Base-by-base conservation (phyloP, 2,797 vertebrate species). In the Rhincodon typus region DNA sequence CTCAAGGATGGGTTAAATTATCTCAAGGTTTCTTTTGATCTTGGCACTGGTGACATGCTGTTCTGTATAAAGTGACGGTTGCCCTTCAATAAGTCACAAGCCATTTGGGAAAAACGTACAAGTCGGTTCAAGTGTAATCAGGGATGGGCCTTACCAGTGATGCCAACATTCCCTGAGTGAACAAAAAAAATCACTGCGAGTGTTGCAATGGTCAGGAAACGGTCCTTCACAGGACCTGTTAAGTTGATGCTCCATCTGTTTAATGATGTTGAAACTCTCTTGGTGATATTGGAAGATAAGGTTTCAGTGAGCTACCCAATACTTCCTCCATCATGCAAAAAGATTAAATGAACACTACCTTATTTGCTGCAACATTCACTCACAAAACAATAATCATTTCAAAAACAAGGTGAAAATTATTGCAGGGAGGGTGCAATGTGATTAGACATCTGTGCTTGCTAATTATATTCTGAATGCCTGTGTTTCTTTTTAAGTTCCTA, bases 401-500 rank as follows among this genome's bases (percentile, higher is more conserved):
- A 82, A 82, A 42, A 38, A 27, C 8, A 13, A 53, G 23, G 46
- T 30, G n/a, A 42, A 42, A 84, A 21, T 3, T 19, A 84, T 84
- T 5, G 2, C 6, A 42, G 13, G 1, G 30, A 34, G 27, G 12
- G 53, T 62, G 25, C 0, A 30, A 57, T 90, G 53, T 17, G 34
- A 38, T 93, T 3, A 17, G 19, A 6, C 5, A n/a, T 8, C 19
- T 21, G n/a, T 19, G 7, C 5, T 84, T 1, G 42, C 42, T 84
- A 21, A 67, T 12, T 38, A 2, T 25, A 67, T 93, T 91, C 5
- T 50, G 38, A 21, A 96, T 25, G 96, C 57, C 62, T 96, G 82
- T 94, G 12, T 95, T 88, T 96, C 0, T 0, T 57, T 84, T 95
- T n/a, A 62, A 99, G 98, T 98, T 98, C 96, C 97, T 99, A 25